Percentiles rank a stretch among this genome's conserved stretches.
These are phyloP conservation scores for Australoheros scitulus DNA, from an alignment of 2,113 vertebrate genomes.

Conservation along the genomic window DNA sequence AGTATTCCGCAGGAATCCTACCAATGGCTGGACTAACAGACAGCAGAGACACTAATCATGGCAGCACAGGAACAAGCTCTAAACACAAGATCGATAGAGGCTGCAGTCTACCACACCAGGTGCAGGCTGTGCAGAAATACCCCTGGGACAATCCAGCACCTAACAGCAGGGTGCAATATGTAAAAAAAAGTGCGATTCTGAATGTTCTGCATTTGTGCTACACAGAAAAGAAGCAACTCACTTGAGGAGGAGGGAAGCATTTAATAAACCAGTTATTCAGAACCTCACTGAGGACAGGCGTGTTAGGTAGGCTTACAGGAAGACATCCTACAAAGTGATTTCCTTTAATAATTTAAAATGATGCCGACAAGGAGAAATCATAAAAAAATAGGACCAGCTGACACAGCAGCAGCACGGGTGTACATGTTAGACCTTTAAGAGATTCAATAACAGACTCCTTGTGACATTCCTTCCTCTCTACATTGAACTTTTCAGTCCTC, in stretches of 20 bases:
- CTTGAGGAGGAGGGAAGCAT: not conserved
- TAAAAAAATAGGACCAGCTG: constrained; percentile 5
- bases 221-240: not conserved
- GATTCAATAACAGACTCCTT: not conserved
- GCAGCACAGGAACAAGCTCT: no score
- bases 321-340: constrained; percentile 50
- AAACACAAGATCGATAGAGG: no score
- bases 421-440: constrained; percentile 6
- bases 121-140: no score
- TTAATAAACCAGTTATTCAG: constrained; percentile 17
- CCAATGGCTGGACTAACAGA: no score
- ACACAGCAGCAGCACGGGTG: not conserved
- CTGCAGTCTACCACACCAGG: no score
- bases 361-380: constrained; percentile 18
- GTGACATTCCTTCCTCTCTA: not conserved
- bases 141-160: no score
- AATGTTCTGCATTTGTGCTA: not conserved
- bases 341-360: constrained; percentile 28
- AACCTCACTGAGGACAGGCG: constrained; percentile 62
- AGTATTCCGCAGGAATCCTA: no score
- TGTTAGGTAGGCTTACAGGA: constrained; percentile 6
- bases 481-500: constrained; percentile 81
- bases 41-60: no score
- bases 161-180: no score
- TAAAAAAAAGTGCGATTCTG: not conserved